Percentiles rank a stretch among this genome's conserved stretches.
Evolutionary conservation across 1,140 invertebrate species (phyloP).

Genomic region (Cyclina sinensis): DNA sequence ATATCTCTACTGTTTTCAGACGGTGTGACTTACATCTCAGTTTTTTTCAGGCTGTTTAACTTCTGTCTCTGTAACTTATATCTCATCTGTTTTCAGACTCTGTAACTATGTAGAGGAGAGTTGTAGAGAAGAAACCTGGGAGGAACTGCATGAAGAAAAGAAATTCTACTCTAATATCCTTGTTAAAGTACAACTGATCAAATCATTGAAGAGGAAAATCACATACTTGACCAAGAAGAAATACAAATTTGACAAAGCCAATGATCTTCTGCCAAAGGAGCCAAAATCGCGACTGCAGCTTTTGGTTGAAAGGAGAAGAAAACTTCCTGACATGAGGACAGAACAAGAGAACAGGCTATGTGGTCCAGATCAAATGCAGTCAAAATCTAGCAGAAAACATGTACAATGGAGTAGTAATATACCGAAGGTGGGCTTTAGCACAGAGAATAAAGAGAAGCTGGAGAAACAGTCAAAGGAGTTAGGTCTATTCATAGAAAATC

Average conservation of each 20-base stretch:
- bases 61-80: no score
- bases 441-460: not conserved
- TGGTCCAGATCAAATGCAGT: no score
- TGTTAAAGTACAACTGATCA: slow-evolving; percentile 24
- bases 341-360: no score
- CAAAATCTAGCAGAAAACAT: not conserved
- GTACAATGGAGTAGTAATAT: not conserved
- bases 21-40: no score
- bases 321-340: not conserved
- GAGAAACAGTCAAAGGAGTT: slow-evolving; percentile 29
- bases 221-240: slow-evolving; percentile 19
- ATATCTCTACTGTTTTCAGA: no score
- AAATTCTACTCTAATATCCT: slow-evolving; percentile 30
- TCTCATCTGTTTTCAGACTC: slow-evolving; percentile 22
- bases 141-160: slow-evolving; percentile 11
- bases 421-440: no score
- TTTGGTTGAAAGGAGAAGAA: slow-evolving; percentile 36
- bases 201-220: not conserved
- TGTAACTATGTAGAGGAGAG: slow-evolving; percentile 26
- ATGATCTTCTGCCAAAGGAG: slow-evolving; percentile 51
- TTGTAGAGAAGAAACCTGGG: slow-evolving; percentile 43
- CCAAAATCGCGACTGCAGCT: slow-evolving; percentile 40
- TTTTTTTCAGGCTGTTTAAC: no score
- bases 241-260: slow-evolving; percentile 22
- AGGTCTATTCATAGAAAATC: not conserved